Conservation (phyloP, 2,888 invertebrate species). For the Encarsia formosa region DNA sequence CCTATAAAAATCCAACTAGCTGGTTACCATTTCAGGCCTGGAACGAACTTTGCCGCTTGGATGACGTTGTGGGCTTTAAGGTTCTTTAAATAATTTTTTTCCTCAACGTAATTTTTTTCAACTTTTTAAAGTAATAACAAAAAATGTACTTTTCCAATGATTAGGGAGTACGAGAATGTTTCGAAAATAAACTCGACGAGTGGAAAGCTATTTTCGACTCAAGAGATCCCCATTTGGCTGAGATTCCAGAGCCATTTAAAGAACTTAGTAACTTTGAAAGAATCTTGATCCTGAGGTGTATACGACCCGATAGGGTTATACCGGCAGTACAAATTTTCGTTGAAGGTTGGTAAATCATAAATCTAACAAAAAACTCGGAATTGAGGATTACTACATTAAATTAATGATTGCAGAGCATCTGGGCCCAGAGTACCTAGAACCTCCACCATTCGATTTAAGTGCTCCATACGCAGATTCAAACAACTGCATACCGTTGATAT, state of each 20-base stretch:
- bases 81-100: constrained; percentile 35
- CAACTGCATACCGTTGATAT: constrained; percentile 82
- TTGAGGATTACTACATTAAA: too few species aligned
- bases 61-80: constrained; percentile 55
- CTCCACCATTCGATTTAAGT: constrained; percentile 82
- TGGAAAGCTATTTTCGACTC: constrained; percentile 79
- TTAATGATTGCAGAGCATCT: constrained; percentile 56
- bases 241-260: constrained; percentile 70
- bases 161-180: constrained; percentile 64
- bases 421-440: constrained; percentile 78
- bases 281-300: constrained; percentile 72
- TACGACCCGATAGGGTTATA: constrained; percentile 84
- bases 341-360: constrained; percentile 49
- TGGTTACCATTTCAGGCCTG: constrained; percentile 73
- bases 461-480: constrained; percentile 84
- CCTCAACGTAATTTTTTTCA: not conserved
- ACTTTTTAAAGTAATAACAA: not conserved
- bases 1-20: constrained; percentile 62
- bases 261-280: constrained; percentile 68
- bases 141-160: not conserved
- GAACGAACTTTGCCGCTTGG: constrained; percentile 71
- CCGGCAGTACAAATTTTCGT: constrained; percentile 73
- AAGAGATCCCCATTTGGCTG: constrained; percentile 66
- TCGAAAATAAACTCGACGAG: constrained; percentile 54
- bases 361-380: too few species aligned